Conservation (phyloP, 2,113 vertebrate genomes). For the Sclerurus mexicanus region DNA sequence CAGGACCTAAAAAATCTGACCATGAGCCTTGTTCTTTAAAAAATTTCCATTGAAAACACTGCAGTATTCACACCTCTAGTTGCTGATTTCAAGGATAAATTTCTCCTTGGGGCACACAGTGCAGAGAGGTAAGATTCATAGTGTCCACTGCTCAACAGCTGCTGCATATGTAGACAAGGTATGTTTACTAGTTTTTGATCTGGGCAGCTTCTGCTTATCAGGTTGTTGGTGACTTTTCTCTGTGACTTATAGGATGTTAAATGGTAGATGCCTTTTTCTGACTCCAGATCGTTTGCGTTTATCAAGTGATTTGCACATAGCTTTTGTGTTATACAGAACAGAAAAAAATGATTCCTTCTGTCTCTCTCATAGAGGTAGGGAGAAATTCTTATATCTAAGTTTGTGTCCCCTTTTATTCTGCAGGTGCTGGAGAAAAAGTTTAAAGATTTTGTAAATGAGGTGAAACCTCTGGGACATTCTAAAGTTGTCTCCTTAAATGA, state of each 20-base stretch:
- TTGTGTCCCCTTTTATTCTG: not conserved
- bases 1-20: not conserved
- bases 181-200: not conserved
- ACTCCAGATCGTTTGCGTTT: not conserved
- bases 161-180: not conserved
- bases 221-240: not conserved
- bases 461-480: constrained; percentile 76
- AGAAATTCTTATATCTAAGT: not conserved
- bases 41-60: not conserved
- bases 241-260: not conserved
- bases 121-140: not conserved
- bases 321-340: not conserved
- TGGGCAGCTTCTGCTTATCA: not conserved
- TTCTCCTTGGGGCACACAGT: not conserved
- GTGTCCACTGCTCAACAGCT: not conserved
- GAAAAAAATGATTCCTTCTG: not conserved
- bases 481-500: constrained; percentile 77
- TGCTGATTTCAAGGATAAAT: not conserved
- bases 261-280: not conserved
- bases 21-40: not conserved
- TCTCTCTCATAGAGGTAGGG: not conserved
- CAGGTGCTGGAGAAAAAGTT: constrained; percentile 86
- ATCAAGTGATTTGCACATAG: not conserved
- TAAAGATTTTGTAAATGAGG: constrained; percentile 80
- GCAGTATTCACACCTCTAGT: not conserved